Base-by-base conservation (phyloP, 2,113 vertebrate genomes). In the Salvator merianae region DNA sequence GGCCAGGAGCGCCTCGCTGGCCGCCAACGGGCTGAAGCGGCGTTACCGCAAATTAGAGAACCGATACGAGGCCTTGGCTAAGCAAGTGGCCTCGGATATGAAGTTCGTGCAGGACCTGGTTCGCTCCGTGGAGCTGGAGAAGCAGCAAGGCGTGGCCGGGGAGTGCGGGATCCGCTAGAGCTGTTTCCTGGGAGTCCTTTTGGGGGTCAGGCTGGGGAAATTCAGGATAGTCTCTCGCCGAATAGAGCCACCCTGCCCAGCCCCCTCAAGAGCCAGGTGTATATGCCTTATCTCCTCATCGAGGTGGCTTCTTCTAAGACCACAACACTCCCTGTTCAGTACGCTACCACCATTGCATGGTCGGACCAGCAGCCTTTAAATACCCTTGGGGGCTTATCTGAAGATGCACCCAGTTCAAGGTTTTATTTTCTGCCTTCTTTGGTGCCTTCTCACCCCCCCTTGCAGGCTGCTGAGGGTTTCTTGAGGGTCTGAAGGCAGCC, bases 51-150 rank as follows among this genome's bases (percentile, higher is more conserved):
- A 98, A 63, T 95, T 99, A 83, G 98, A 99, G 93, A 98, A 97
- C 91, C 97, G 97, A 90, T 99, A 98, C 0, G 98, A 99, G 77
- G 95, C 95, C 0, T 93, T 99, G 93, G 97, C 97, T 1, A 97
- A 98, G 94, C 98, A 98, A 93, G 95, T 99, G 95, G 97, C 97
- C 1, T 97, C 97, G 0, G 98, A 99, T 91, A 95, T 99, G 92
- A 98, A 95, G 93, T 99, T 98, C 3, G 98, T 99, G 86, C 97
- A 99, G 93, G 98, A 99, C 92, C 95, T 99, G 92, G 97, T 99
- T 53, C 96, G 95, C 28, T 97, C 97, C 30, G 93, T 99, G 18
- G 95, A 97, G 62, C 84, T 89, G 12, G 98, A 98, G 91, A 97
- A 94, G 88, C 94, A 90, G 62, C 96, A 95, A 81, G 89, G 94